A percentile compares a stretch with the other conserved stretches of the same genome.
phyloP scores from a whole-genome alignment of 2,113 vertebrate genomes.

The Microcebus lehilahytsara region DNA sequence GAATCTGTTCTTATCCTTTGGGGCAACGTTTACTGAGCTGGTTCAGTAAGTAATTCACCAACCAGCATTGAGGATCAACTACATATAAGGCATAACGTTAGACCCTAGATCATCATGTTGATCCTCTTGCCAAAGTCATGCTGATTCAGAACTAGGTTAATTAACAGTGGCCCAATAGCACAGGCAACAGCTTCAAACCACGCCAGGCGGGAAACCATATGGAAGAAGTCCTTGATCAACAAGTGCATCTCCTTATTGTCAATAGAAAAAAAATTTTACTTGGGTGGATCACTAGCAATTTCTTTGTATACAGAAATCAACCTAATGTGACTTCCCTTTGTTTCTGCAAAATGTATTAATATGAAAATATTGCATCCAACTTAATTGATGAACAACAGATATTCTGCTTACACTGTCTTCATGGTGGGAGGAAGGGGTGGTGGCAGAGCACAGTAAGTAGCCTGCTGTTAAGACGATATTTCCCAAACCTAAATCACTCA shows the following conservation, averaged over 20 bases:
- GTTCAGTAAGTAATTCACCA: background rate
- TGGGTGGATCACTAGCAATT: conserved; percentile 9
- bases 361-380: background rate
- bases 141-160: conserved; percentile 49
- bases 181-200: conserved; percentile 27
- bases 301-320: conserved; percentile 48
- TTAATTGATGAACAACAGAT: conserved; percentile 23
- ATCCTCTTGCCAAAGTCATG: background rate
- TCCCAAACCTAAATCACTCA: conserved; percentile 42
- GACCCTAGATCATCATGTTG: background rate
- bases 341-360: conserved; percentile 47
- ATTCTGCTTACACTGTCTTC: conserved; percentile 8
- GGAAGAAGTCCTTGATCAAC: conserved; percentile 22
- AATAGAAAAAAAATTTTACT: background rate
- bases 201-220: background rate
- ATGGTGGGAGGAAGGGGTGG: background rate
- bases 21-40: conserved; percentile 27
- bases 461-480: conserved; percentile 47
- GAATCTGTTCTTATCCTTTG: conserved; percentile 17
- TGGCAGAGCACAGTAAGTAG: background rate
- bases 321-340: conserved; percentile 23
- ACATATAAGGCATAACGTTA: background rate
- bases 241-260: conserved; percentile 33
- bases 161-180: conserved; percentile 6
- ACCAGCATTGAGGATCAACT: background rate